Evolutionary conservation across 2,888 invertebrate species (phyloP).

Genomic region (Ochropacha duplaris): DNA sequence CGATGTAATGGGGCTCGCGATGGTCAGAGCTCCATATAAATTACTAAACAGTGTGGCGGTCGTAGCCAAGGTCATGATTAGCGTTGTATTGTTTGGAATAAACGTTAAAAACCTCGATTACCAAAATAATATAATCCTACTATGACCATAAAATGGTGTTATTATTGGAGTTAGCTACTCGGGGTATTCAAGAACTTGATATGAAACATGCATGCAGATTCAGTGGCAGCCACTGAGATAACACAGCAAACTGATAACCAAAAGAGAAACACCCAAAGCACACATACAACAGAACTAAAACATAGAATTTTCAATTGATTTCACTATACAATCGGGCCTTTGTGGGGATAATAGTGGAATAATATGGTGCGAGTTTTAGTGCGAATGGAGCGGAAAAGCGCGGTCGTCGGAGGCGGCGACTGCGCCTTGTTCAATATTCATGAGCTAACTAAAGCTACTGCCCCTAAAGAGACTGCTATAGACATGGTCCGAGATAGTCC

Average conservation of each 20-base stretch:
- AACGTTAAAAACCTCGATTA: no score
- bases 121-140: no score
- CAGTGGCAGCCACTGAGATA: no score
- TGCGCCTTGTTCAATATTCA: constrained; percentile 69
- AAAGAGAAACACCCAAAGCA: neutral
- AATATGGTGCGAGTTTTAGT: constrained; percentile 50
- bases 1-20: no score
- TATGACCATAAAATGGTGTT: no score
- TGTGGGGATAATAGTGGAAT: constrained; percentile 58
- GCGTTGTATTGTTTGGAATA: no score
- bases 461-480: constrained; percentile 32
- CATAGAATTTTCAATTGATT: constrained; percentile 43
- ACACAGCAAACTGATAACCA: neutral
- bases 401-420: constrained; percentile 39
- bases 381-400: constrained; percentile 47
- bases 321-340: constrained; percentile 55
- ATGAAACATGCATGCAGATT: neutral
- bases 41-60: no score
- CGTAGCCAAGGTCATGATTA: no score
- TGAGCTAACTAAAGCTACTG: constrained; percentile 60
- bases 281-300: constrained; percentile 8
- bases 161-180: no score
- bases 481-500: constrained; percentile 4
- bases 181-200: neutral
- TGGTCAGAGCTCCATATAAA: no score